These are phyloP conservation scores for Pseudocheirus occidentalis DNA, from an alignment of 2,797 vertebrate species.

Conservation along the genomic window DNA sequence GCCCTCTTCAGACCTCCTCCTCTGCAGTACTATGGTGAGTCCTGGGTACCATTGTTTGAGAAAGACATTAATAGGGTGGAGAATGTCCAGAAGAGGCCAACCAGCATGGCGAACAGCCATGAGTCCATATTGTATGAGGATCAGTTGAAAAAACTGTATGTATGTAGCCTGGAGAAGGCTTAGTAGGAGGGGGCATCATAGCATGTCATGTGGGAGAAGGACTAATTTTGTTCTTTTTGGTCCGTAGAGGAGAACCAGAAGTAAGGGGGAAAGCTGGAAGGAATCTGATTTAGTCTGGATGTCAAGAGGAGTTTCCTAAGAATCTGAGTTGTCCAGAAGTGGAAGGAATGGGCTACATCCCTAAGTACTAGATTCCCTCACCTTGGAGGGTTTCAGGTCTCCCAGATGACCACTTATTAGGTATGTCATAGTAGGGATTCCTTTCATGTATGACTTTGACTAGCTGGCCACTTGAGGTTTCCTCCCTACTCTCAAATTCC, in stretches of 20 bases:
- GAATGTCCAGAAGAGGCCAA: not conserved
- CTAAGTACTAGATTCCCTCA: not conserved
- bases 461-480: not conserved
- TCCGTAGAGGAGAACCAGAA: not conserved
- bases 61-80: not conserved
- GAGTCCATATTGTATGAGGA: not conserved
- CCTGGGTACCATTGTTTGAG: not conserved
- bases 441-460: not conserved
- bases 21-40: not conserved
- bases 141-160: constrained; percentile 18
- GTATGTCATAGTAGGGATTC: not conserved
- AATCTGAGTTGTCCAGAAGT: not conserved
- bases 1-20: not conserved
- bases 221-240: not conserved
- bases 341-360: not conserved
- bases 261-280: not conserved
- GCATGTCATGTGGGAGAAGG: not conserved
- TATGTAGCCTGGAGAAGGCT: not conserved
- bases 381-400: not conserved
- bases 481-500: not conserved
- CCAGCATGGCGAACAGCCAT: not conserved
- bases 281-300: not conserved
- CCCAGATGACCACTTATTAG: not conserved
- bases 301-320: not conserved
- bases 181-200: not conserved